A percentile compares a stretch with the other conserved stretches of the same genome.
phyloP scores from a whole-genome alignment of 2,113 vertebrate species.

The Psophia crepitans region DNA sequence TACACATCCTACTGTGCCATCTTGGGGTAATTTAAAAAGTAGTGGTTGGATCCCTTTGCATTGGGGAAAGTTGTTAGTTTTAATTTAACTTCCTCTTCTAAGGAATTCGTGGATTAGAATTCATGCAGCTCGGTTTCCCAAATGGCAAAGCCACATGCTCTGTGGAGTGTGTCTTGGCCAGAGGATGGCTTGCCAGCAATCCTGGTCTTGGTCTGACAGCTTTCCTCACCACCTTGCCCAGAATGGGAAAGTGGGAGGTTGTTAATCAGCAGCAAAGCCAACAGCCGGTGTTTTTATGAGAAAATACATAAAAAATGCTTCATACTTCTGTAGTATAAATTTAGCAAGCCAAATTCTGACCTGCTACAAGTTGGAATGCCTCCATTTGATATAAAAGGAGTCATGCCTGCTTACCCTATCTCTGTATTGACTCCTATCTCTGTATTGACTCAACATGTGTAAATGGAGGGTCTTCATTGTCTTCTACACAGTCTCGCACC shows the following conservation, averaged over 20 bases:
- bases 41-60: neutral
- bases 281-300: neutral
- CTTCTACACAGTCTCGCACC: neutral
- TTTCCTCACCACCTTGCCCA: neutral
- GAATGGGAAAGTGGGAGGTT: conserved; percentile 16
- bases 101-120: neutral
- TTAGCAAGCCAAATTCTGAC: neutral
- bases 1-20: neutral
- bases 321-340: neutral
- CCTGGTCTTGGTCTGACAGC: conserved; percentile 28
- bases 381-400: neutral
- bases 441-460: neutral
- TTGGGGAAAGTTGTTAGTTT: conserved; percentile 3
- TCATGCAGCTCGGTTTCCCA: neutral
- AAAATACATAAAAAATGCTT: neutral
- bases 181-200: neutral
- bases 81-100: conserved; percentile 11
- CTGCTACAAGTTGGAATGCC: neutral
- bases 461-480: neutral
- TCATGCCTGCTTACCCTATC: neutral
- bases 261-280: conserved; percentile 35
- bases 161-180: neutral
- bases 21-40: neutral
- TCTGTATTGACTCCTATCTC: neutral
- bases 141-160: neutral